Percentiles rank a stretch among this genome's conserved stretches.
Conservation (phyloP, 2,113 vertebrate genomes). For the Fulmarus glacialis region DNA sequence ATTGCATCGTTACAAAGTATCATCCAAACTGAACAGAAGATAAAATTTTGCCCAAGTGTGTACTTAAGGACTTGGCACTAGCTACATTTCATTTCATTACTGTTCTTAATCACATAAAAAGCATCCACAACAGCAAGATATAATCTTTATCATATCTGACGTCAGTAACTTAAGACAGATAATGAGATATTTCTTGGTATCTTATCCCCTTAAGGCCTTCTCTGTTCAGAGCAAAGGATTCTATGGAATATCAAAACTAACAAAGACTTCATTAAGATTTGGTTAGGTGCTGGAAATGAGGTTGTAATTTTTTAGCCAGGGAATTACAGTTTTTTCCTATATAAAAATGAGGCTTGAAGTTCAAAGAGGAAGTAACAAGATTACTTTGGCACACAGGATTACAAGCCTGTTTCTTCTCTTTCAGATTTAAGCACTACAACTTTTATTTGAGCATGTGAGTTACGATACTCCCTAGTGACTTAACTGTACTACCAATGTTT, state of each 20-base stretch:
- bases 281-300: not conserved
- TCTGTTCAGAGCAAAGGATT: not conserved
- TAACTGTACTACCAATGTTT: not conserved
- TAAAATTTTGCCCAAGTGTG: not conserved
- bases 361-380: constrained; percentile 30
- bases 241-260: not conserved
- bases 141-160: not conserved
- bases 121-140: not conserved
- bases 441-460: not conserved
- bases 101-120: not conserved
- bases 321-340: not conserved
- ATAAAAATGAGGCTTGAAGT: not conserved
- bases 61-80: not conserved
- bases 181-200: not conserved
- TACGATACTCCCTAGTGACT: not conserved
- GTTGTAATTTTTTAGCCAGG: not conserved
- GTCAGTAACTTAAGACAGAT: not conserved
- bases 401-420: not conserved
- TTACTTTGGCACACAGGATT: not conserved
- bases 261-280: not conserved
- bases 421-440: not conserved
- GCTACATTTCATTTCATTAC: not conserved
- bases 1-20: not conserved
- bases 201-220: not conserved
- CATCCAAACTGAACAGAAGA: not conserved